These are phyloP conservation scores for Castor canadensis DNA, from an alignment of 2,113 vertebrate genomes.

Conservation along the genomic window DNA sequence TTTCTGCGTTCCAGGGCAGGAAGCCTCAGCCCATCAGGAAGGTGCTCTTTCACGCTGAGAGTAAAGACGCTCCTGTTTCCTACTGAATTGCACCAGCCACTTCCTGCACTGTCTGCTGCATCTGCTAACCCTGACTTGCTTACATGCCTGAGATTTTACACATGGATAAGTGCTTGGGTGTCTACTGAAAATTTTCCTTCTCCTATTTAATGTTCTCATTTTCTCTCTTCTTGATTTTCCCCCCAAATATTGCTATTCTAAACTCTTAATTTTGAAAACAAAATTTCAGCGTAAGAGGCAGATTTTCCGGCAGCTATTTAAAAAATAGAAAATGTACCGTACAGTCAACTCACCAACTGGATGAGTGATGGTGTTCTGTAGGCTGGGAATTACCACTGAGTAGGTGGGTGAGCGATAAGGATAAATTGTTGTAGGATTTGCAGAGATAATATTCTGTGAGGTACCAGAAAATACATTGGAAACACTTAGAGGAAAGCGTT, in stretches of 20 bases:
- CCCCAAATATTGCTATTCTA: not conserved
- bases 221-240: not conserved
- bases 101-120: constrained; percentile 49
- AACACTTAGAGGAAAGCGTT: constrained; percentile 77
- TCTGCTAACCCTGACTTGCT: constrained; percentile 12
- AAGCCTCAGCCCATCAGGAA: constrained; percentile 20
- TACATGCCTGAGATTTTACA: constrained; percentile 31
- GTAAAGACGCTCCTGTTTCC: constrained; percentile 19
- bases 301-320: constrained; percentile 31
- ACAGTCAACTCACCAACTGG: constrained; percentile 85
- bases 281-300: constrained; percentile 40
- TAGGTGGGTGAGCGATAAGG: constrained; percentile 80
- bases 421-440: constrained; percentile 78
- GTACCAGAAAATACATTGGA: constrained; percentile 74
- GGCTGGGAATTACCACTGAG: constrained; percentile 80
- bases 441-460: constrained; percentile 80
- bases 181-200: not conserved
- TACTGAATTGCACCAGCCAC: constrained; percentile 33
- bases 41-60: not conserved
- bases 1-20: constrained; percentile 35
- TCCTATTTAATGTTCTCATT: constrained; percentile 17
- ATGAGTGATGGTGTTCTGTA: constrained; percentile 80
- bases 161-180: constrained; percentile 4
- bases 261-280: not conserved
- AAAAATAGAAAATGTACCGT: constrained; percentile 61